Evolutionary conservation across 2,888 invertebrate genomes (phyloP).

Genomic region (Argyresthia goedartella): DNA sequence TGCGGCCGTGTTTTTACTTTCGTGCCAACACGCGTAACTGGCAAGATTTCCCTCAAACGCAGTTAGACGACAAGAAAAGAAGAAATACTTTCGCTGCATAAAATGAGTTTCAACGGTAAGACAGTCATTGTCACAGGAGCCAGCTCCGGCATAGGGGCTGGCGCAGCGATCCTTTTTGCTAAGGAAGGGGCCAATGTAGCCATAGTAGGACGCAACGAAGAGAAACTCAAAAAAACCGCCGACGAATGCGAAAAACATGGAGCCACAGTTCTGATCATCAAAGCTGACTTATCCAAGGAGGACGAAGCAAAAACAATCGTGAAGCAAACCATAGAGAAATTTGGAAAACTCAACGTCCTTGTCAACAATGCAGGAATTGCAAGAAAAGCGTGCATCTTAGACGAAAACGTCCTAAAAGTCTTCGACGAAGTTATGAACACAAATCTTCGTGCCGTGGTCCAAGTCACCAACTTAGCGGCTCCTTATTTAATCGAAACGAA

Average conservation of each 20-base stretch:
- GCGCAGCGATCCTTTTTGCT: neutral
- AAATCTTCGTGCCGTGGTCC: conserved; percentile 48
- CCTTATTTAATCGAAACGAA: conserved; percentile 54
- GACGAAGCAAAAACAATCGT: conserved; percentile 4
- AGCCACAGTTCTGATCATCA: conserved; percentile 2
- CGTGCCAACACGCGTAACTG: too few relatives aligned
- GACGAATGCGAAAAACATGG: conserved; percentile 8
- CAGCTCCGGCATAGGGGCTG: conserved; percentile 7
- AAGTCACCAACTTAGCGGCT: conserved; percentile 58
- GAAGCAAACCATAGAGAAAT: conserved; percentile 18
- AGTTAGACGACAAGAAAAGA: too few relatives aligned
- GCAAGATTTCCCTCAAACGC: too few relatives aligned
- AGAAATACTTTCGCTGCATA: neutral
- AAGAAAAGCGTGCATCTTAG: conserved; percentile 53
- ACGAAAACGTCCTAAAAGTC: conserved; percentile 38
- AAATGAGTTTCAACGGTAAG: conserved; percentile 1
- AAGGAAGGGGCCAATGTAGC: conserved; percentile 2
- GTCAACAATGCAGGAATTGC: conserved; percentile 9
- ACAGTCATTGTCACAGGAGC: conserved; percentile 6
- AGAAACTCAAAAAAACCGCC: conserved; percentile 22
- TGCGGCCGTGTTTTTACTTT: too few relatives aligned
- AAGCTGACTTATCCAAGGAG: conserved; percentile 5
- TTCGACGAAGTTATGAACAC: conserved; percentile 66
- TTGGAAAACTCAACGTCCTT: conserved; percentile 30
- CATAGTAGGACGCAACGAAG: conserved; percentile 2